Conservation (phyloP, 2,113 vertebrate species). For the Ellobius talpinus region DNA sequence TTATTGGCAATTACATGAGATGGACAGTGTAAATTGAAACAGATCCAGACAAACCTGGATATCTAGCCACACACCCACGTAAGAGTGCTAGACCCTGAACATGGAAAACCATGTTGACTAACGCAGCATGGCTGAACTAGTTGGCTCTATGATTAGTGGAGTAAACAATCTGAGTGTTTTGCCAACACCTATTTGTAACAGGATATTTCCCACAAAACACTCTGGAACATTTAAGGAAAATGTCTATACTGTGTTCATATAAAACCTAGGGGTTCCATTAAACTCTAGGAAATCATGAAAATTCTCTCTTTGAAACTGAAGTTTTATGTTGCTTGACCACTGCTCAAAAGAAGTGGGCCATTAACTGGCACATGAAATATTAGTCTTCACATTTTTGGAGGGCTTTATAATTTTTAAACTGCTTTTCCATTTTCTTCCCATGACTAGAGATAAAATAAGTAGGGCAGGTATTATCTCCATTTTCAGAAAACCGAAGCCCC, state of each 20-base stretch:
- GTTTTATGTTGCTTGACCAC: constrained; percentile 39
- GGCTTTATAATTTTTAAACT: constrained; percentile 40
- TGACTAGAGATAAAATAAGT: constrained; percentile 12
- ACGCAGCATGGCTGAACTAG: neutral
- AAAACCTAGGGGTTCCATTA: constrained; percentile 12
- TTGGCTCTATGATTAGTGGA: neutral
- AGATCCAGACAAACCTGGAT: neutral
- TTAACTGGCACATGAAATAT: constrained; percentile 18
- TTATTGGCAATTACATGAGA: neutral
- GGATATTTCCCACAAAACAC: neutral
- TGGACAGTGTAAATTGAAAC: neutral
- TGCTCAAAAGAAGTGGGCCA: constrained; percentile 50
- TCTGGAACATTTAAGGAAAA: constrained; percentile 47
- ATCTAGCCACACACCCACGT: neutral
- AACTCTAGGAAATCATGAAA: constrained; percentile 25
- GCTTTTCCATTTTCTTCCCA: constrained; percentile 54
- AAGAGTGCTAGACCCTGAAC: neutral
- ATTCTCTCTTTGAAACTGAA: constrained; percentile 40
- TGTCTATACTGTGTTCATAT: neutral
- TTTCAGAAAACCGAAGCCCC: constrained; percentile 37
- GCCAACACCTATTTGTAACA: constrained; percentile 1
- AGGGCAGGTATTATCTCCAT: constrained; percentile 33
- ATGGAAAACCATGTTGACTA: neutral
- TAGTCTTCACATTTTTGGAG: constrained; percentile 15
- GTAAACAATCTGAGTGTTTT: neutral